phyloP scores from a whole-genome alignment of 2,888 invertebrate genomes.

The Cephus spinipes region DNA sequence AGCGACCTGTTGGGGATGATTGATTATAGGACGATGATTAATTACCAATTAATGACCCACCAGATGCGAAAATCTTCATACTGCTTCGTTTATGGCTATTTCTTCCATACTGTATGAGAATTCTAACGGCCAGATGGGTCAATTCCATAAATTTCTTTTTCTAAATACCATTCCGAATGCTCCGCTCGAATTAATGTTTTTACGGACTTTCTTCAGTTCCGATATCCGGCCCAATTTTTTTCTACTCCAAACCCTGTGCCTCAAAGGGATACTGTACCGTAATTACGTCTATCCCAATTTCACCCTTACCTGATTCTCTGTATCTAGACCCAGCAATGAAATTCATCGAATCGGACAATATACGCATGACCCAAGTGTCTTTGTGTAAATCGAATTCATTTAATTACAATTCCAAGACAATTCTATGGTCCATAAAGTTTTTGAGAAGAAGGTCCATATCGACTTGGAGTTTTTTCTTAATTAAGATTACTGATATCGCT shows the following conservation, averaged over 20 bases:
- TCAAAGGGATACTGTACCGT: not conserved
- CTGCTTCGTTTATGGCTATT: not conserved
- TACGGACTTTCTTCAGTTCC: not conserved
- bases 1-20: not conserved
- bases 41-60: not conserved
- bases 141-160: not conserved
- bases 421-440: not conserved
- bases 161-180: not conserved
- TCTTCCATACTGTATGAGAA: not conserved
- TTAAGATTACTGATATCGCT: too few species aligned
- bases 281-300: not conserved
- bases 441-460: not conserved
- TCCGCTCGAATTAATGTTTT: not conserved
- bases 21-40: not conserved
- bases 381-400: not conserved
- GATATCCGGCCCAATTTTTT: not conserved
- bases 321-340: not conserved
- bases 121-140: not conserved
- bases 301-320: not conserved
- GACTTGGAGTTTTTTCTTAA: too few species aligned
- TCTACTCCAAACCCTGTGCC: not conserved
- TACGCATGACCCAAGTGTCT: not conserved
- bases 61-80: not conserved
- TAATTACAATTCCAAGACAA: not conserved
- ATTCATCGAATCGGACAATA: not conserved